Evolutionary conservation across 2,113 vertebrate genomes (phyloP), one percentile per base, ranked within the genome.

Genomic region (Charadrius vociferus): DNA sequence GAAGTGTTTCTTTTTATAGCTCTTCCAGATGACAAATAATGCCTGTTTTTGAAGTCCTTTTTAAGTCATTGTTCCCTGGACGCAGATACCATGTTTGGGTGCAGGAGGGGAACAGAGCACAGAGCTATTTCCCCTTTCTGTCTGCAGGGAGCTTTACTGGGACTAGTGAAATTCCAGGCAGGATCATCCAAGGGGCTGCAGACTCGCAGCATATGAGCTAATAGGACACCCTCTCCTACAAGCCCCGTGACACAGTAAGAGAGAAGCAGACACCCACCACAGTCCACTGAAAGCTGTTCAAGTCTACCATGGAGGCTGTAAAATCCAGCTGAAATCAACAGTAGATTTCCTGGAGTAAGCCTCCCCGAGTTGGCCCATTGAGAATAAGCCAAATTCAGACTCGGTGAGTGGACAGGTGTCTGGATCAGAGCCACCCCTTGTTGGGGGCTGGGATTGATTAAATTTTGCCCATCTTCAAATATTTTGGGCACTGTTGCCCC

Each of bases 1-100:
- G 98, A 98, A 98, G 98, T 98, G 98, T 96, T 98, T 98, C 98
- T 98, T 98, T 98, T 99, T 98, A 98, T 98, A 98, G 98, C 98
- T 85, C 95, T 97, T 97, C 88, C 97, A 97, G 98, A 96, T 95
- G 98, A 98, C 96, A 97, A 98, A 98, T 98, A 98, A 98, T 98
- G 98, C 96, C 95, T 95, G 88, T 93, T 98, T 98, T 98, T 98
- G 96, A 97, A 90, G 72, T 97, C 94, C 94, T 93, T 97, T 98
- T 97, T 98, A 98, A 98, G 97, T 97, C 97, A 98, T 97, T 94
- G 94, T 95, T 97, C 97, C 95, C 96, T 86, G 97, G 97, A 95
- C 93, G 81, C 96, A 93, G 96, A 97, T 82, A 91, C 96, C 90
- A 95, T 97, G 95, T 96, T 97, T 74, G 67, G 96, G 98, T 97